phyloP scores from a whole-genome alignment of 2,797 vertebrate species.

The Danio aesculapii region DNA sequence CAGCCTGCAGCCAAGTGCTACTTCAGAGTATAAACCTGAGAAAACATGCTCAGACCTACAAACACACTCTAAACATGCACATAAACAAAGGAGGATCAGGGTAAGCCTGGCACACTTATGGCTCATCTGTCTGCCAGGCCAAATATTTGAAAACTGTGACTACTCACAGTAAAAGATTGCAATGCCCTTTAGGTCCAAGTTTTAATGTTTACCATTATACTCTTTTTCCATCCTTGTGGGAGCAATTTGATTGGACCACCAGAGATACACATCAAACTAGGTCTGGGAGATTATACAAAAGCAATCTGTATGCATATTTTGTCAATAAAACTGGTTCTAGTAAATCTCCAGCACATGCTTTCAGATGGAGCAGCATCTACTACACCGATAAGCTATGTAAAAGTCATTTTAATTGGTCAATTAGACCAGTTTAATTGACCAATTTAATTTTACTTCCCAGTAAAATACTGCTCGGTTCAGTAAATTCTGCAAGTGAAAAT shows the following conservation, averaged over 20 bases:
- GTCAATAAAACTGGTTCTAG: no score
- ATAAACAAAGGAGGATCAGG: constrained; percentile 17
- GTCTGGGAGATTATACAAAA: no score
- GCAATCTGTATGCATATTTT: no score
- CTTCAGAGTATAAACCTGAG: constrained; percentile 68
- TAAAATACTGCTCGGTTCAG: no score
- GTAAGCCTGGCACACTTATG: constrained; percentile 34
- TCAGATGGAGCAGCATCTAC: no score
- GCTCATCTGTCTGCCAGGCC: constrained; percentile 13
- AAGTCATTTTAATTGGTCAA: no score
- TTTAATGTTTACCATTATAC: constrained; percentile 20
- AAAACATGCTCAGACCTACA: constrained; percentile 55
- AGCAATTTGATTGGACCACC: constrained; percentile 37
- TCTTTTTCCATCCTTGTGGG: constrained; percentile 23
- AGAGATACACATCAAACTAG: background rate
- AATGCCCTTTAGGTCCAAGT: constrained; percentile 7
- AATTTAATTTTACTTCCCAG: no score
- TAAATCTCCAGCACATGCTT: no score
- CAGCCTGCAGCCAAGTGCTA: constrained; percentile 68
- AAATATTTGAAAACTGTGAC: background rate
- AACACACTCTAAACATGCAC: constrained; percentile 50
- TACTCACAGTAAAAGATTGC: constrained; percentile 9
- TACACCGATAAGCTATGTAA: no score
- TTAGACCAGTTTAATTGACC: no score
- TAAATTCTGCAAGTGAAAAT: no score